phyloP scores from a whole-genome alignment of 2,797 vertebrate species.

The Carapus acus region DNA sequence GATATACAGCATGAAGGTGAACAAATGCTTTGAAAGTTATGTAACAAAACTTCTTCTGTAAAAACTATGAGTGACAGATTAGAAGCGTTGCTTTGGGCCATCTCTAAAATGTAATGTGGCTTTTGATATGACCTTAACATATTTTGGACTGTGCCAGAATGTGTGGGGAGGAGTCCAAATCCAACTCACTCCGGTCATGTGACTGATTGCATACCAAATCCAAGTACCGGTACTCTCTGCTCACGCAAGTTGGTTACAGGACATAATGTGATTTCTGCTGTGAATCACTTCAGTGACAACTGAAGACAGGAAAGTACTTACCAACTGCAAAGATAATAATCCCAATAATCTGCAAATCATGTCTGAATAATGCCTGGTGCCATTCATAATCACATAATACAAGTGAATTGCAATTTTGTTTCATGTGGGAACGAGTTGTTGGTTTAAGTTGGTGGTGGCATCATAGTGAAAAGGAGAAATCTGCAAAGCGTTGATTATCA shows the following conservation, averaged over 20 bases:
- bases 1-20: background rate
- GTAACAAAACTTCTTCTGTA: too few relatives aligned
- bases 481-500: too few relatives aligned
- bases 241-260: conserved; percentile 11
- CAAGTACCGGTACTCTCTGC: background rate
- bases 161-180: conserved; percentile 43
- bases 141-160: conserved; percentile 40
- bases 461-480: too few relatives aligned
- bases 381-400: too few relatives aligned
- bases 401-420: too few relatives aligned
- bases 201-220: conserved; percentile 31
- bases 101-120: background rate
- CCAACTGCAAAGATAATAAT: conserved; percentile 1
- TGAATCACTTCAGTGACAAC: background rate
- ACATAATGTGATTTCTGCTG: conserved; percentile 7
- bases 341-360: background rate
- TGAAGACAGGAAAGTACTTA: conserved; percentile 20
- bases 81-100: too few relatives aligned
- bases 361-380: too few relatives aligned
- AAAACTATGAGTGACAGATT: too few relatives aligned
- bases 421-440: too few relatives aligned
- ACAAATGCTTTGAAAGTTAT: background rate
- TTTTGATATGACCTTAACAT: conserved; percentile 3
- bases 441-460: too few relatives aligned
- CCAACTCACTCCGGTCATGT: conserved; percentile 41